Evolutionary conservation across 2,113 vertebrate genomes (phyloP), one percentile per base, ranked within the genome.

Genomic region (Xiphophorus hellerii): DNA sequence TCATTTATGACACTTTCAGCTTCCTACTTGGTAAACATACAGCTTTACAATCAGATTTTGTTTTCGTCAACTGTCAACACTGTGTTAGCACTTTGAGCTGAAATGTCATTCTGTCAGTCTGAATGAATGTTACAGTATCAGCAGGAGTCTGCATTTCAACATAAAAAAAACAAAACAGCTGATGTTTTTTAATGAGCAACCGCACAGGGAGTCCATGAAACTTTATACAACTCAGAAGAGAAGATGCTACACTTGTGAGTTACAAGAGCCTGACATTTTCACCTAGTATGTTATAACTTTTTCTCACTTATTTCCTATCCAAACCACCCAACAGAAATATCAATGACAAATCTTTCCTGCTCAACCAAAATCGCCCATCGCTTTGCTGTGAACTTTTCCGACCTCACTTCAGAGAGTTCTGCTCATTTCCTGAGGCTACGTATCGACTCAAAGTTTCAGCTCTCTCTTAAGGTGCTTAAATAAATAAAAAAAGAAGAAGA

Each of bases 401-500:
- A 89, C 84, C 86, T 83, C 22, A 67, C 83, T 87, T 81, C 81
- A 78, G 68, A 87, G 80, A 82, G 74, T 79, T 78, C 69, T 73
- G 81, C 69, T 66, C 64, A 69, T 89, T 88, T 90, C 92, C 87
- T 39, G 63, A 81, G 86, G 91, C 91, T 75, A 83, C 58, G 62
- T 89, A 91, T 86, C 58, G 83, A 90, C 84, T 85, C 64, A 63
- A 83, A 87, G 69, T 86, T 87, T 88, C 74, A 83, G 70, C 78
- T 74, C 54, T 87, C 71, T 84, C 75, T 81, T 37, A 63, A 83
- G 80, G 63, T 75, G 68, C 84, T 82, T 17, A 15, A 78, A n/a
- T 22, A 37, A 80, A 61, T 75, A 69, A 28, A 3, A 44, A 67
- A 67, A 29, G 2, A 29, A 70, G 73, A 79, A 80, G 77, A 74